Evolutionary conservation across 2,113 vertebrate genomes (phyloP), one percentile per base, ranked within the genome.

Genomic region (Myrmecophaga tridactyla): DNA sequence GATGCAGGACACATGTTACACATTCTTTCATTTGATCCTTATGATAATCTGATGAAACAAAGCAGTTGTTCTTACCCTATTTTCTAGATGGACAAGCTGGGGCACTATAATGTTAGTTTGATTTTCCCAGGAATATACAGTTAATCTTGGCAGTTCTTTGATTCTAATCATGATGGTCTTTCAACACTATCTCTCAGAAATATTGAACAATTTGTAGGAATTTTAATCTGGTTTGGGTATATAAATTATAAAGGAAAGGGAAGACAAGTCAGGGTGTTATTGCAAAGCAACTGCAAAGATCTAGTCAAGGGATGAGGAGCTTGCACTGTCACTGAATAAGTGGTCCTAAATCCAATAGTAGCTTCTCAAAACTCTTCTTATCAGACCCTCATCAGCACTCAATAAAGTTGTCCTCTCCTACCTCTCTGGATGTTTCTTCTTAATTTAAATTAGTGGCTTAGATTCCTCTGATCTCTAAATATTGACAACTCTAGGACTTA

Each of bases 81-180:
- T 77, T 89, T 86, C 69, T 75, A 84, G 72, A 78, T 85, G n/a
- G 56, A 86, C 81, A 69, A 85, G 12, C 36, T 48, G 80, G 46
- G 81, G 63, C 39, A 21, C n/a, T 78, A 11, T 83, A 23, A 60
- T n/a, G 23, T 78, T 72, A 31, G 60, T 83, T 87, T n/a, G 56
- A 7, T 72, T 89, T 94, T 18, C 51, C n/a, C 39, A 46, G 4
- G 58, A 92, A 92, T 25, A 70, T 53, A 56, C 4, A 46, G 8
- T 12, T 75, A 48, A 91, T 73, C 73, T 11, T 62, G 20, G 17
- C 84, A 83, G 41, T 86, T 21, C 69, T 72, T 51, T 78, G 29
- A n/a, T 93, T 93, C 41, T 31, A 75, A 70, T 84, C 85, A 2
- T 60, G 81, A 63, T 90, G 9, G 73, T 95, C 27, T 90, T 95